phyloP scores from a whole-genome alignment of 2,113 vertebrate genomes.

The Ellobius talpinus region DNA sequence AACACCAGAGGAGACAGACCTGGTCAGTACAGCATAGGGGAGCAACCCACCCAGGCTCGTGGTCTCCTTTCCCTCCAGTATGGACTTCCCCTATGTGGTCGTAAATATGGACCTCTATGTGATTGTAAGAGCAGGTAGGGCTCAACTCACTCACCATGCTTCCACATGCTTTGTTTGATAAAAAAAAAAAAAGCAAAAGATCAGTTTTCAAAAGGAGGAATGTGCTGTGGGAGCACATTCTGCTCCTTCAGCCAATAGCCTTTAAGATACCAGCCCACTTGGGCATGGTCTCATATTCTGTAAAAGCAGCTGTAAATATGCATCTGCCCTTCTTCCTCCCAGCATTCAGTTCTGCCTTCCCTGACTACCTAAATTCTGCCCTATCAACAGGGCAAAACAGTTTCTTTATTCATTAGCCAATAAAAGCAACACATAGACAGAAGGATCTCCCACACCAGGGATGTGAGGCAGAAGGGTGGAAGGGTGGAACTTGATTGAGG shows the following conservation, averaged over 20 bases:
- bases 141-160: background rate
- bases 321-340: too few relatives aligned
- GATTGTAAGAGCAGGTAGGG: background rate
- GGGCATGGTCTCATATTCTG: too few relatives aligned
- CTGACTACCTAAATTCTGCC: too few relatives aligned
- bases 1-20: background rate
- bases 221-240: too few relatives aligned
- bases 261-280: too few relatives aligned
- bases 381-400: too few relatives aligned
- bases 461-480: background rate
- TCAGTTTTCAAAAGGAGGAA: background rate
- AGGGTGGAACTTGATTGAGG: background rate
- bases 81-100: background rate
- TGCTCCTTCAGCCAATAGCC: too few relatives aligned
- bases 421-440: too few relatives aligned
- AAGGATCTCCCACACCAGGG: too few relatives aligned
- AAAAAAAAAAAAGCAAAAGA: background rate
- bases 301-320: too few relatives aligned
- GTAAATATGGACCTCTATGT: background rate
- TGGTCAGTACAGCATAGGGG: background rate
- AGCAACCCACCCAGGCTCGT: accelerated
- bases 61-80: background rate
- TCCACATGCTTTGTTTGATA: background rate
- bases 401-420: too few relatives aligned
- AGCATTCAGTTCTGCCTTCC: too few relatives aligned